Conservation (phyloP, 2,888 invertebrate species). For the Steromphala cineraria region DNA sequence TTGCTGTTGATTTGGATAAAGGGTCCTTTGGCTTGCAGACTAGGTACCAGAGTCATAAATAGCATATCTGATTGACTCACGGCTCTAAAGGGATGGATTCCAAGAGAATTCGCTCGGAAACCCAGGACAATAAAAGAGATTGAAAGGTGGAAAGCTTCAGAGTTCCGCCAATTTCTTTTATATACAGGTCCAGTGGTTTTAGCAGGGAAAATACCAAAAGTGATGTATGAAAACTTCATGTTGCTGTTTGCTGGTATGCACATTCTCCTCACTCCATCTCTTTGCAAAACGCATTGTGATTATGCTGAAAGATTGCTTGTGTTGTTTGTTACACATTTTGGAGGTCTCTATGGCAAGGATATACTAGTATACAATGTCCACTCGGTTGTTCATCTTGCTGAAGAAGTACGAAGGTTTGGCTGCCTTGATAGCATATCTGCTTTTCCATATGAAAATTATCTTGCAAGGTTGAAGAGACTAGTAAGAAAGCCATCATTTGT, state of each 20-base stretch:
- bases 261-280: background rate
- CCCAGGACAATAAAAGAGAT: background rate
- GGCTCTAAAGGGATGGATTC: background rate
- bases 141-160: conserved; percentile 2
- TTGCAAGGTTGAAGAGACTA: background rate
- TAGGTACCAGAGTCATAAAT: no score
- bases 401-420: background rate
- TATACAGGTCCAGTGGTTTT: conserved; percentile 2
- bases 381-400: background rate
- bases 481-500: background rate
- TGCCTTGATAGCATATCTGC: background rate
- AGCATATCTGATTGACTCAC: background rate
- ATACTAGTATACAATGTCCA: conserved; percentile 17
- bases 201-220: background rate
- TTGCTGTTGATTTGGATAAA: background rate
- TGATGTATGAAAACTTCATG: background rate
- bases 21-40: background rate
- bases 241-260: background rate
- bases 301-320: background rate
- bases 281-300: background rate
- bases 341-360: background rate
- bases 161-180: conserved; percentile 3
- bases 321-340: conserved; percentile 2
- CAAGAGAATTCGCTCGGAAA: conserved; percentile 3
- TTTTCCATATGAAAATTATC: conserved; percentile 14